These are phyloP conservation scores for Stylophora pistillata DNA, from an alignment of 64 coral and sea anemone species.

Conservation along the genomic window DNA sequence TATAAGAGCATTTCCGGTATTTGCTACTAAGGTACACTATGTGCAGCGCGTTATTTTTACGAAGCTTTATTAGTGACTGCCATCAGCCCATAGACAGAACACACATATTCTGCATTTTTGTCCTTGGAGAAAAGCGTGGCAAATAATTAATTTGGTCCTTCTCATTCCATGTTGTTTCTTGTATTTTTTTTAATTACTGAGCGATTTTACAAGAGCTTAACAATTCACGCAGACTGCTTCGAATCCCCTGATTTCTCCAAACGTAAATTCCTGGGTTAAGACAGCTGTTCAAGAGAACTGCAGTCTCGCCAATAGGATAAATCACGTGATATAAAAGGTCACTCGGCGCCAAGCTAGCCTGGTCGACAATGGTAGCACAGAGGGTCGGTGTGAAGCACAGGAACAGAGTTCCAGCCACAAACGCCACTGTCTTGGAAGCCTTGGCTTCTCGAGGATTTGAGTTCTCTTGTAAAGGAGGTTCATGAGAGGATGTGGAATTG, in stretches of 20 bases:
- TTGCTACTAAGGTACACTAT: no score
- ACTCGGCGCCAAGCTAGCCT: neutral
- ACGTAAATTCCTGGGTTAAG: conserved; percentile 43
- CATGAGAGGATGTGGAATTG: neutral
- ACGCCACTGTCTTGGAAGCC: conserved; percentile 35
- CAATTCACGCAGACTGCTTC: conserved; percentile 18
- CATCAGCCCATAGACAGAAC: no score
- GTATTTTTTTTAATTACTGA: neutral
- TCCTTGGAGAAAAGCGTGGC: no score
- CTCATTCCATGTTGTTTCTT: no score
- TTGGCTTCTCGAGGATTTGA: conserved; percentile 19
- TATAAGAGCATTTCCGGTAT: no score
- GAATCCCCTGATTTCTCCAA: conserved; percentile 30
- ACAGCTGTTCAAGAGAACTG: conserved; percentile 43
- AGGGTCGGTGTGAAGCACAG: conserved; percentile 31
- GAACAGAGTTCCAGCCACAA: conserved; percentile 40
- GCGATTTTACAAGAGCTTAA: neutral
- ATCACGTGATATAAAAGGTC: conserved; percentile 44
- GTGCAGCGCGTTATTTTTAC: no score
- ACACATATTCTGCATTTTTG: no score
- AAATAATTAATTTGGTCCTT: no score
- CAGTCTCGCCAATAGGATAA: conserved; percentile 49
- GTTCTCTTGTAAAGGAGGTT: neutral
- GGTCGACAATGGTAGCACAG: conserved; percentile 20
- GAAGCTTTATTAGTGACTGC: no score